phyloP scores from a whole-genome alignment of 2,888 invertebrate genomes.

The Drepana falcataria region DNA sequence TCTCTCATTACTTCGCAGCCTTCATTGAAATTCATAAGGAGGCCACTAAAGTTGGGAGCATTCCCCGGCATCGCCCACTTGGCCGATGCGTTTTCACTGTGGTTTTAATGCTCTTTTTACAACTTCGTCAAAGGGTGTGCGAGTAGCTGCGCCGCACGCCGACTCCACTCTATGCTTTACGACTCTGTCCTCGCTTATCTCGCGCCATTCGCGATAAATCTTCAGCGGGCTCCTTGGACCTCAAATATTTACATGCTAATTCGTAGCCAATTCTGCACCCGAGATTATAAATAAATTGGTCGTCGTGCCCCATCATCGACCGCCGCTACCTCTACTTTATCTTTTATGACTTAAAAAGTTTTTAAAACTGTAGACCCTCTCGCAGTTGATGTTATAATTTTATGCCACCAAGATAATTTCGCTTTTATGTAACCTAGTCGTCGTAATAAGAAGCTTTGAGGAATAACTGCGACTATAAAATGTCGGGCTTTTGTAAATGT shows the following conservation, averaged over 20 bases:
- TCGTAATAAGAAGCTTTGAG: constrained; percentile 32
- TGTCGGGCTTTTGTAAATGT: constrained; percentile 21
- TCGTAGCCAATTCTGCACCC: constrained; percentile 73
- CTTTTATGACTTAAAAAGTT: constrained; percentile 68
- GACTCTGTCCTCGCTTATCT: constrained; percentile 71
- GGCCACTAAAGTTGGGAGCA: constrained; percentile 64
- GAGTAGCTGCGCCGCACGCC: constrained; percentile 27
- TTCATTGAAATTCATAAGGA: constrained; percentile 78
- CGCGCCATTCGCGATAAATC: constrained; percentile 70
- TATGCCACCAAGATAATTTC: constrained; percentile 60
- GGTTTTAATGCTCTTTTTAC: constrained; percentile 77
- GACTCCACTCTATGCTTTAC: constrained; percentile 59
- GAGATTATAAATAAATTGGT: constrained; percentile 76
- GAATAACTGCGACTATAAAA: constrained; percentile 34
- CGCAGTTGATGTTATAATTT: constrained; percentile 59
- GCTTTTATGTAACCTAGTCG: constrained; percentile 50
- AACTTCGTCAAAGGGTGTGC: constrained; percentile 75
- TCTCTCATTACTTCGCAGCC: constrained; percentile 51
- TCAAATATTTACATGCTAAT: constrained; percentile 79
- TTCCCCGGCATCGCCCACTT: constrained; percentile 43
- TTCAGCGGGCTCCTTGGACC: constrained; percentile 69
- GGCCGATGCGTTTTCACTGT: constrained; percentile 76
- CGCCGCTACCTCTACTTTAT: constrained; percentile 57
- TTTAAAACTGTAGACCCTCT: constrained; percentile 54
- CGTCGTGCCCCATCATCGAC: constrained; percentile 57